Base-by-base conservation (phyloP, 2,113 vertebrate genomes). In the Cebidichthys violaceus region DNA sequence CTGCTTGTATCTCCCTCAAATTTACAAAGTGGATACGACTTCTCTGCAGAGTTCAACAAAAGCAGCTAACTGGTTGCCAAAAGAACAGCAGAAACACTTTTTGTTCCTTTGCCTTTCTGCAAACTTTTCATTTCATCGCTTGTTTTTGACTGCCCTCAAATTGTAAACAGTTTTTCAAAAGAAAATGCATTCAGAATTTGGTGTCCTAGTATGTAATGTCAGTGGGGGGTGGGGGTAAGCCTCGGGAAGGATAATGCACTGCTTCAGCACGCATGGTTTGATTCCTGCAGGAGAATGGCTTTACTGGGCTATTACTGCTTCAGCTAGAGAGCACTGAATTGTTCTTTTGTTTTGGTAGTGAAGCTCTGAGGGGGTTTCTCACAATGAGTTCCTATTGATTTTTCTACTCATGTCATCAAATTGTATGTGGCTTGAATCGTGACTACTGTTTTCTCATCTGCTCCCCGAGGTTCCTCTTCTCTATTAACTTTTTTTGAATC, bases 351-450 rank as follows among this genome's bases (percentile, higher is more conserved):
- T 90, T 84, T 84, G 79, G 41, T 60, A 47, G 73, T 57, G 82
- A 64, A 77, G 81, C 86, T 87, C 82, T 73, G 88, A 83, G 89
- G 88, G 82, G 87, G 76, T 80, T 87, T 81, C 84, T 88, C 87
- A 84, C 86, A 90, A 86, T 89, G 77, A 82, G 92, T 89, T 89
- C 87, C 79, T 82, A 93, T 94, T 86, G 92, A 92, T 93, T 91
- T 92, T 85, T 83, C 84, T 82, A 86, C 81, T 92, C 88, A 81
- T 93, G 88, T 92, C 87, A 90, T 92, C 85, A 86, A 86, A 89
- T 77, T 84, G 88, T 85, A 84, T 91, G 88, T 39, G 88, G 84
- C 76, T 91, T 82, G 84, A 88, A 89, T 90, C 41, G 70, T 71
- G 88, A 80, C 88, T 77, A 79, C 87, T 84, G 70, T 91, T 92